These are phyloP conservation scores for Perizoma affinitatum DNA, from an alignment of 2,888 invertebrate species.

Conservation along the genomic window DNA sequence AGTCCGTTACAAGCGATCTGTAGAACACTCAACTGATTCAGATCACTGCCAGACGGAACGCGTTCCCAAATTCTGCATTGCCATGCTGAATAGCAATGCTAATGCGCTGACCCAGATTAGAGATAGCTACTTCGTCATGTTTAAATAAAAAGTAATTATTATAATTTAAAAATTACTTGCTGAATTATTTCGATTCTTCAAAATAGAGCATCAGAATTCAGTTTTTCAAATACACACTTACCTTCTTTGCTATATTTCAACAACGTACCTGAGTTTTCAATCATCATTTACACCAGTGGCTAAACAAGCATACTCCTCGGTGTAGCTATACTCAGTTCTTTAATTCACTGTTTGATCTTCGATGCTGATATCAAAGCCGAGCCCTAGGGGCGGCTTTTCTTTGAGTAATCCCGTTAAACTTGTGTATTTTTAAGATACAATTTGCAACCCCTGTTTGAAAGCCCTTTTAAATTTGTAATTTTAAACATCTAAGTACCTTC, in stretches of 20 bases:
- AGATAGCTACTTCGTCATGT: too few species aligned
- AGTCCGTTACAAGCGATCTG: too few species aligned
- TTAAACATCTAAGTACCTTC: conserved; percentile 49
- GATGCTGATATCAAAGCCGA: conserved; percentile 69
- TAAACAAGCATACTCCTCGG: conserved; percentile 22
- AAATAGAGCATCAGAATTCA: neutral
- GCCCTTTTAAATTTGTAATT: conserved; percentile 67
- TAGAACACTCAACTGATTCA: too few species aligned
- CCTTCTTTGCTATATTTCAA: conserved; percentile 8
- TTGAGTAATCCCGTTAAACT: conserved; percentile 66
- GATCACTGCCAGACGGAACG: too few species aligned
- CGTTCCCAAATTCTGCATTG: too few species aligned
- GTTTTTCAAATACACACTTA: conserved; percentile 1
- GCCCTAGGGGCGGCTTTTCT: conserved; percentile 51
- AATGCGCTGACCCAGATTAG: neutral
- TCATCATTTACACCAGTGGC: conserved; percentile 38
- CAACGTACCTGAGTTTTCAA: conserved; percentile 37
- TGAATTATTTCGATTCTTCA: too few species aligned
- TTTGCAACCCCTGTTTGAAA: conserved; percentile 64
- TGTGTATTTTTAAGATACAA: conserved; percentile 74
- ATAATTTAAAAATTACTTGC: too few species aligned
- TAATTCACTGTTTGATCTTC: conserved; percentile 68
- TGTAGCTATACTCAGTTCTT: conserved; percentile 46
- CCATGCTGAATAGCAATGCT: too few species aligned
- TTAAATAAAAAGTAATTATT: too few species aligned